These are phyloP conservation scores for Zapus hudsonius DNA, from an alignment of 2,113 vertebrate species.

Conservation along the genomic window DNA sequence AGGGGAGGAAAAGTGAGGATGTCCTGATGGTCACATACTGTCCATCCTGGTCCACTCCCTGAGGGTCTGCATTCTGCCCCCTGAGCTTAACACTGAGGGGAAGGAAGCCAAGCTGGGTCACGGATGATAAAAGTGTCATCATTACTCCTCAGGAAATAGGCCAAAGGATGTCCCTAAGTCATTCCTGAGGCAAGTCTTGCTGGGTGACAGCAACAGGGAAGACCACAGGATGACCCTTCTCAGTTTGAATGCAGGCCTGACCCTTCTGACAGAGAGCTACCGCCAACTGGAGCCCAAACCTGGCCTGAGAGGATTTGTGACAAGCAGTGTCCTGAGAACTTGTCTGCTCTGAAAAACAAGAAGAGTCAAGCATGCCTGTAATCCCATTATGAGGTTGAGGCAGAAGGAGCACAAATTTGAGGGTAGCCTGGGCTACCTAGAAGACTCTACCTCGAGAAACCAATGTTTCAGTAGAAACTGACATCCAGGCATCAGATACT, in stretches of 20 bases:
- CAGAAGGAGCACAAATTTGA: not conserved
- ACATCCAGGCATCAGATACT: accelerated
- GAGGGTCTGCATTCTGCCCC: not conserved
- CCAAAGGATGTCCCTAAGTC: not conserved
- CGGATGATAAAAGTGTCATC: not conserved
- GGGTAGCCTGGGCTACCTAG: not conserved
- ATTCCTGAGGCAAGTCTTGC: not conserved
- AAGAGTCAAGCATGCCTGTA: not conserved
- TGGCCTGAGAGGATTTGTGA: accelerated
- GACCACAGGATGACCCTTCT: too few species aligned
- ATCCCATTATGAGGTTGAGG: not conserved
- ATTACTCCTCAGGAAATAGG: not conserved
- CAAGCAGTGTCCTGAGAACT: not conserved
- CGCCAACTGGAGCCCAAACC: not conserved
- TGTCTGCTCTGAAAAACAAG: not conserved
- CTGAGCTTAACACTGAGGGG: not conserved
- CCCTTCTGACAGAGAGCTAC: not conserved
- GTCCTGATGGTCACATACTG: not conserved
- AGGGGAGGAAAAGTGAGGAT: not conserved
- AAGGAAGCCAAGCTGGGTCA: not conserved
- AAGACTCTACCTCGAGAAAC: not conserved
- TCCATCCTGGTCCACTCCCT: not conserved
- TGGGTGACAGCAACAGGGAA: too few species aligned
- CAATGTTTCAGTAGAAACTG: too few species aligned
- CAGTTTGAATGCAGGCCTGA: not conserved